Evolutionary conservation across 1,140 invertebrate species (phyloP).

Genomic region (Dryas iulia): DNA sequence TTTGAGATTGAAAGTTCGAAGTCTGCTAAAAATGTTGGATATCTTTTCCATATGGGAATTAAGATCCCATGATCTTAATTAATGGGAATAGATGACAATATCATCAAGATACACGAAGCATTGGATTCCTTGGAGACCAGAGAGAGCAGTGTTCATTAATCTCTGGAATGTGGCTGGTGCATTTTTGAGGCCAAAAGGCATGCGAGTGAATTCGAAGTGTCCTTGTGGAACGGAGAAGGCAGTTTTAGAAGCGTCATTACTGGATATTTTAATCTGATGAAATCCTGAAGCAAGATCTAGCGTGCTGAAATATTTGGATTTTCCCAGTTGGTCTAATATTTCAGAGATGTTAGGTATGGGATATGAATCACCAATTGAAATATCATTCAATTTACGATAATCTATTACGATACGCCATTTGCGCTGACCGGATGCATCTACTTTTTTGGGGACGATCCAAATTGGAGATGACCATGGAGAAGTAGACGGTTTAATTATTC

Average conservation of each 20-base stretch:
- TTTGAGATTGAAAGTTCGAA: constrained; percentile 5
- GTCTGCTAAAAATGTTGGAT: not conserved
- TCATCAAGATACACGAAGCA: constrained; percentile 6
- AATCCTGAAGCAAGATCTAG: constrained; percentile 17
- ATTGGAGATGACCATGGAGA: not conserved
- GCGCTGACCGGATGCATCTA: not conserved
- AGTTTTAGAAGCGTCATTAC: not conserved
- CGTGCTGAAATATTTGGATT: constrained; percentile 9
- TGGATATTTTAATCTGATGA: not conserved
- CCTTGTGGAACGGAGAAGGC: constrained; percentile 1
- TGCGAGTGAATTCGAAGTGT: constrained; percentile 3
- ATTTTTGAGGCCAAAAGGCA: constrained; percentile 7
- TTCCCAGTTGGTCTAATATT: not conserved
- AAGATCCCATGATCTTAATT: too few species aligned
- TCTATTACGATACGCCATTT: not conserved
- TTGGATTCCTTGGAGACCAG: not conserved
- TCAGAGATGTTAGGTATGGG: not conserved
- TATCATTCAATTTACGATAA: not conserved
- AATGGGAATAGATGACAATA: constrained; percentile 1
- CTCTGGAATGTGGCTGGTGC: not conserved
- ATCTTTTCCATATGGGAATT: not conserved
- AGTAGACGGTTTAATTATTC: too few species aligned
- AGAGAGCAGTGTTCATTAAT: constrained; percentile 10
- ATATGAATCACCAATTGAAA: not conserved
- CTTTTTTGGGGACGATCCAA: not conserved